phyloP scores from a whole-genome alignment of 2,797 vertebrate species.

The Labeo calbasu region DNA sequence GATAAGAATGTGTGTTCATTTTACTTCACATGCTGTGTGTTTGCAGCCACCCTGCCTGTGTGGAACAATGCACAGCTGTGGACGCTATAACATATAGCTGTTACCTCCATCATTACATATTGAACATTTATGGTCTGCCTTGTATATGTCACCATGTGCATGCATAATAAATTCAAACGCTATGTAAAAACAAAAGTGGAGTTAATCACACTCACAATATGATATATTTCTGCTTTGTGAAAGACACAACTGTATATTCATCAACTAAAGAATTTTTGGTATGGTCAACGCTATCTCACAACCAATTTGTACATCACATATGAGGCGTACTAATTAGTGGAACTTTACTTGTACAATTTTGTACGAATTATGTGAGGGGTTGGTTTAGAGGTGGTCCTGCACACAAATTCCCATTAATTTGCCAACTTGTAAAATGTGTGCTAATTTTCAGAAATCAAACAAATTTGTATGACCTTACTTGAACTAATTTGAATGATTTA shows the following conservation, averaged over 20 bases:
- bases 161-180: background rate
- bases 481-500: too few species aligned
- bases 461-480: too few species aligned
- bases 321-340: too few species aligned
- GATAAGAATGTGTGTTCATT: conserved; percentile 29
- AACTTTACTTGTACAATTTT: too few species aligned
- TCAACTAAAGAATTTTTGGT: background rate
- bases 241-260: background rate
- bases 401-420: too few species aligned
- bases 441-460: too few species aligned
- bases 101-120: conserved; percentile 4
- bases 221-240: conserved; percentile 2
- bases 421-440: too few species aligned
- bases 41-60: conserved; percentile 15
- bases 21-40: conserved; percentile 26
- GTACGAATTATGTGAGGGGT: too few species aligned
- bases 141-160: background rate
- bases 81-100: background rate
- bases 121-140: conserved; percentile 10
- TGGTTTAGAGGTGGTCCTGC: too few species aligned
- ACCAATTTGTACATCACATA: too few species aligned
- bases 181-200: background rate
- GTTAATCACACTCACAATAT: background rate
- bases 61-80: conserved; percentile 1
- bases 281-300: too few species aligned